Evolutionary conservation across 1,140 invertebrate genomes (phyloP).

Genomic region (Drosophila lacteicornis): DNA sequence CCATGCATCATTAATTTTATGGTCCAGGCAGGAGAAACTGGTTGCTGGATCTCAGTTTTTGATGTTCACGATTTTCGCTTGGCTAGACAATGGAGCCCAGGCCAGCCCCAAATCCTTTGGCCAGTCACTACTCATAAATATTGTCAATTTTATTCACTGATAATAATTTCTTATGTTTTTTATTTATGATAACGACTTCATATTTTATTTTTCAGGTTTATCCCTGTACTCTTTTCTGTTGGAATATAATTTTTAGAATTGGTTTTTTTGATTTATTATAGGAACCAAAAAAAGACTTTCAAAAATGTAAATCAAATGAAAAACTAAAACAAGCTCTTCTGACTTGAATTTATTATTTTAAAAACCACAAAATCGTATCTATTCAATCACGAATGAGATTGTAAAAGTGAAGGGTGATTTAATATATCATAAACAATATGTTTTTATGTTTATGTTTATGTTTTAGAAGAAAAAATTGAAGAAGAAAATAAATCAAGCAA

Average conservation of each 20-base stretch:
- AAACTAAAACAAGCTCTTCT: not conserved
- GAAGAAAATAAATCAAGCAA: too few relatives aligned
- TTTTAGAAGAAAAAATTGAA: too few relatives aligned
- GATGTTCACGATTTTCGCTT: not conserved
- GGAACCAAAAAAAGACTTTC: not conserved
- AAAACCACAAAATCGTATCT: too few relatives aligned
- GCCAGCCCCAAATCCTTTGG: not conserved
- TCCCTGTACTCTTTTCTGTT: not conserved
- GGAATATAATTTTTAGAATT: too few relatives aligned
- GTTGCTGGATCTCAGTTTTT: constrained; percentile 13
- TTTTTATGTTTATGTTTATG: too few relatives aligned
- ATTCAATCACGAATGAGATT: too few relatives aligned
- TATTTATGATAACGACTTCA: not conserved
- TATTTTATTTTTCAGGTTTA: not conserved
- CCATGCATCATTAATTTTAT: constrained; percentile 49
- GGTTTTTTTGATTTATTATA: too few relatives aligned
- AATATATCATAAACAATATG: too few relatives aligned
- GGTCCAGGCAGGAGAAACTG: constrained; percentile 26
- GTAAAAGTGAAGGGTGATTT: too few relatives aligned
- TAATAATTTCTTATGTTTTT: not conserved
- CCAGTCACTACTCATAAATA: constrained; percentile 7
- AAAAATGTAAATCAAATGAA: not conserved
- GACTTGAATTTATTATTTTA: not conserved
- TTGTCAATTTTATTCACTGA: not conserved
- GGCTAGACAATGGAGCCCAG: not conserved